A percentile compares a stretch with the other conserved stretches of the same genome.
Conservation (phyloP, 2,113 vertebrate genomes). For the Callipepla squamata region DNA sequence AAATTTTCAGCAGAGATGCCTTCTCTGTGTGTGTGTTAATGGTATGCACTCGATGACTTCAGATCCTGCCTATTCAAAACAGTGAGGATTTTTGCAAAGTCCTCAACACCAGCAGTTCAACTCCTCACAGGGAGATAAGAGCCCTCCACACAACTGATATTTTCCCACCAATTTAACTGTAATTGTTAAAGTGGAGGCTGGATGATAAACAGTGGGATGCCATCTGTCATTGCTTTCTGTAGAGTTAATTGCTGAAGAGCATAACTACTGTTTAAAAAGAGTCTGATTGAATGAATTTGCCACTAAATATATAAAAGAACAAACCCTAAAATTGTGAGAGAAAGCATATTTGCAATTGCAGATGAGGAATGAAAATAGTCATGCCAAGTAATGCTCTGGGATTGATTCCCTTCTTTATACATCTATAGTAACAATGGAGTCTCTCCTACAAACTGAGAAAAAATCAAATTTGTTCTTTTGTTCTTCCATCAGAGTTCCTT, state of each 20-base stretch:
- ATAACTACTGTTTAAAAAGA: not conserved
- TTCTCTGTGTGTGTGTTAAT: not conserved
- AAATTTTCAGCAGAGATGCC: not conserved
- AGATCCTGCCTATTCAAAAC: not conserved
- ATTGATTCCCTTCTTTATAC: not conserved
- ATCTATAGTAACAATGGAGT: not conserved
- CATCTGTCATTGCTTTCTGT: not conserved
- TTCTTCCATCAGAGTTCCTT: not conserved
- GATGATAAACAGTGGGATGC: constrained; percentile 12
- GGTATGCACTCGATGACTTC: not conserved
- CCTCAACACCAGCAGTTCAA: not conserved
- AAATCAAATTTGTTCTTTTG: not conserved
- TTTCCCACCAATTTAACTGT: not conserved
- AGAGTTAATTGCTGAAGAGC: not conserved
- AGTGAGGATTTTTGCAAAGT: not conserved
- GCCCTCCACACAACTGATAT: not conserved
- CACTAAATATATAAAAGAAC: not conserved
- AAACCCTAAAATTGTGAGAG: not conserved
- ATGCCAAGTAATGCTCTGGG: not conserved
- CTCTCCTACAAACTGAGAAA: not conserved
- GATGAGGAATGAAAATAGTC: not conserved
- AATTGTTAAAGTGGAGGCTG: constrained; percentile 16
- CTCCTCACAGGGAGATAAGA: not conserved
- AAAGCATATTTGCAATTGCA: not conserved
- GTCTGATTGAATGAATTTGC: constrained; percentile 28